A percentile compares a stretch with the other conserved stretches of the same genome.
phyloP scores from a whole-genome alignment of 2,888 invertebrate species.

The Eupeodes luniger region DNA sequence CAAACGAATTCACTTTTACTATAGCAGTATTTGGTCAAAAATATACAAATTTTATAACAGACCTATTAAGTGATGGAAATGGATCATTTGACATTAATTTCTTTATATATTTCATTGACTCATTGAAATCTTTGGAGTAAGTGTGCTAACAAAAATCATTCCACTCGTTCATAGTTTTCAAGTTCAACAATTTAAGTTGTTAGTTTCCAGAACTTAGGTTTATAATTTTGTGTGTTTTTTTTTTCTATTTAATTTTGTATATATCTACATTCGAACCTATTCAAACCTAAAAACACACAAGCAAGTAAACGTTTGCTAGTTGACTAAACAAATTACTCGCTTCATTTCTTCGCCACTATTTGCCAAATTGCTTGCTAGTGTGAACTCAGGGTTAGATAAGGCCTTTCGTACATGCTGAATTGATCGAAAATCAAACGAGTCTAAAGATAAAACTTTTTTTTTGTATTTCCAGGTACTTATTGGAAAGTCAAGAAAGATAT shows the following conservation, averaged over 20 bases:
- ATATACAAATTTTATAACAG: neutral
- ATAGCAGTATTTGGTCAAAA: neutral
- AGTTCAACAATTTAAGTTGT: no score
- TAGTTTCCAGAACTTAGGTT: no score
- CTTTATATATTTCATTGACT: conserved; percentile 5
- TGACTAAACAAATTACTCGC: no score
- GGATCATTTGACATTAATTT: conserved; percentile 5
- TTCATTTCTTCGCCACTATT: no score
- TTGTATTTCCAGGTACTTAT: neutral
- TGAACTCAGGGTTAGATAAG: no score
- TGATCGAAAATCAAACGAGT: no score
- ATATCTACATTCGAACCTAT: neutral
- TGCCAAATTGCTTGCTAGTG: no score
- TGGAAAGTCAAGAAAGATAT: neutral
- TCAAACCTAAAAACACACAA: neutral
- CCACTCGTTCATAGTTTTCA: no score
- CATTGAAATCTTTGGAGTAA: conserved; percentile 5
- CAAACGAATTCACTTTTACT: neutral
- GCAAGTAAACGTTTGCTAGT: no score
- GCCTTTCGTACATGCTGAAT: no score
- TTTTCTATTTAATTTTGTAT: neutral
- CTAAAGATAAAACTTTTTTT: no score
- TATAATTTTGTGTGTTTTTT: no score
- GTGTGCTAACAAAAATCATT: neutral
- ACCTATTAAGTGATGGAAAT: neutral